A percentile compares a stretch with the other conserved stretches of the same genome.
Conservation (phyloP, 2,888 invertebrate genomes). For the Candidula unifasciata region DNA sequence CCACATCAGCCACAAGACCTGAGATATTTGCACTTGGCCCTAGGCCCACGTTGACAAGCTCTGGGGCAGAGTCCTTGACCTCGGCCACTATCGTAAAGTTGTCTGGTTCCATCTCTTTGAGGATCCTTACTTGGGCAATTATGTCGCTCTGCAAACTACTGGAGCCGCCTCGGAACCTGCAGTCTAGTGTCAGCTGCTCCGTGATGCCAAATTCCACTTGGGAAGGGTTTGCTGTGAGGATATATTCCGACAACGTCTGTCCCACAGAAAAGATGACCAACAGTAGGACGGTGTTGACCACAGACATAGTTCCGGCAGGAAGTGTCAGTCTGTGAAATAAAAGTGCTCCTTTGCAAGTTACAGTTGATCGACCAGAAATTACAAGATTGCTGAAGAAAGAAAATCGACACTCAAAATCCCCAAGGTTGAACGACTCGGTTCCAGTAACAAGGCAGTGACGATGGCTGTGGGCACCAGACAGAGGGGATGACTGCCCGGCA, state of each 20-base stretch:
- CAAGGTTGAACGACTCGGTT: no score
- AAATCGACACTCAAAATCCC: no score
- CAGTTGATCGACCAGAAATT: no score
- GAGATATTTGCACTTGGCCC: neutral
- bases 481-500: no score
- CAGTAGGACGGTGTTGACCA: neutral
- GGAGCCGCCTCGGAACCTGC: conserved; percentile 19
- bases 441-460: no score
- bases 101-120: neutral
- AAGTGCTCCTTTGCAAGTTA: no score
- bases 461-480: no score
- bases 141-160: neutral
- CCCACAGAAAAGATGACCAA: neutral
- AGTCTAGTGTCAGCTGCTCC: neutral
- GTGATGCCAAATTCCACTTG: conserved; percentile 24
- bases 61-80: neutral
- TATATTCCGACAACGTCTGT: neutral
- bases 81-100: conserved; percentile 1
- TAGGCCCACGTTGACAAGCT: neutral
- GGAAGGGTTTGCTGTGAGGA: conserved; percentile 3
- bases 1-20: neutral
- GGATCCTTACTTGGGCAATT: conserved; percentile 5
- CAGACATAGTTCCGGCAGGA: neutral
- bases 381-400: no score
- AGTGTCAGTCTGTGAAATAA: neutral